phyloP scores from a whole-genome alignment of 1,140 invertebrate genomes.

The Anadara kagoshimensis region DNA sequence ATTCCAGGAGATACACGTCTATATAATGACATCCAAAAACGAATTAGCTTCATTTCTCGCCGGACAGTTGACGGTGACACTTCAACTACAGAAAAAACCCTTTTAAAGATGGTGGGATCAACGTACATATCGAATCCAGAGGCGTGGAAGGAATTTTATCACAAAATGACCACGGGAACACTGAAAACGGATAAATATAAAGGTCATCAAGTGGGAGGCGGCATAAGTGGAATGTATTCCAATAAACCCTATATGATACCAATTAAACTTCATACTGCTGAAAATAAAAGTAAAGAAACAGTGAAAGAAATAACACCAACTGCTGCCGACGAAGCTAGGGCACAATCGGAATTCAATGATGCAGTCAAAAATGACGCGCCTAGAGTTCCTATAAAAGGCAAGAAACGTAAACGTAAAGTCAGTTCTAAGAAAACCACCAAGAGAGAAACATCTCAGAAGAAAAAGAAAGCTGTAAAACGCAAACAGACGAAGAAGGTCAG shows the following conservation, averaged over 20 bases:
- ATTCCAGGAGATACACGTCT: slow-evolving; percentile 10
- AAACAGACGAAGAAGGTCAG: neutral
- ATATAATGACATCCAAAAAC: slow-evolving; percentile 18
- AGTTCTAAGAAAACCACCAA: neutral
- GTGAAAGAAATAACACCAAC: slow-evolving; percentile 20
- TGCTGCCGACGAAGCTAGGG: slow-evolving; percentile 25
- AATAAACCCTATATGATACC: neutral
- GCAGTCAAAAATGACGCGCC: slow-evolving; percentile 8
- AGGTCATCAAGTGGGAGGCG: slow-evolving; percentile 11
- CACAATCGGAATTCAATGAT: slow-evolving; percentile 25
- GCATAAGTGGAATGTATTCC: neutral
- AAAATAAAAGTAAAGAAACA: too few species aligned
- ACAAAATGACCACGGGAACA: slow-evolving; percentile 7
- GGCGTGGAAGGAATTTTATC: slow-evolving; percentile 20
- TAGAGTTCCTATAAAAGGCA: slow-evolving; percentile 18
- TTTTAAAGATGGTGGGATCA: slow-evolving; percentile 22
- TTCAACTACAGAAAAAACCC: slow-evolving; percentile 1
- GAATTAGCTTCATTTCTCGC: slow-evolving; percentile 11
- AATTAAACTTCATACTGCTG: neutral
- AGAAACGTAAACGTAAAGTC: neutral
- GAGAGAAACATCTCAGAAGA: neutral
- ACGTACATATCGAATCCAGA: slow-evolving; percentile 23
- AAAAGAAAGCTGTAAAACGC: too few species aligned
- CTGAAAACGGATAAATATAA: slow-evolving; percentile 19
- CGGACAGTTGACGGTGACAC: slow-evolving; percentile 10